Evolutionary conservation across 2,888 invertebrate genomes (phyloP).

Genomic region (Drosophila anceps): DNA sequence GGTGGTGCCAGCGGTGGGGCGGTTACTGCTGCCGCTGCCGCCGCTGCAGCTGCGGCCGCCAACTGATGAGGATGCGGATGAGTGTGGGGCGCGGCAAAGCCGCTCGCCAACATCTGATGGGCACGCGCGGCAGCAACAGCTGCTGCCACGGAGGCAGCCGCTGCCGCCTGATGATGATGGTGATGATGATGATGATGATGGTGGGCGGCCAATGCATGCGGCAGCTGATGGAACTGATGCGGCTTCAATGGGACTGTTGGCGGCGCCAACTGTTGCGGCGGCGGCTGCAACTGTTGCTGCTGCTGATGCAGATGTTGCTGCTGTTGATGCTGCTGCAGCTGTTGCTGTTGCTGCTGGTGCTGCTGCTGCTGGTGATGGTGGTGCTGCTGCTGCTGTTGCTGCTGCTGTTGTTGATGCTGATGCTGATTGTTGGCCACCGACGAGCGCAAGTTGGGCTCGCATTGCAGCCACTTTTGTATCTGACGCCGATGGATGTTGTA

Average conservation of each 20-base stretch:
- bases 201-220: conserved; percentile 55
- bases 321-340: conserved; percentile 32
- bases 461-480: conserved; percentile 96
- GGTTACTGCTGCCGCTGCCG: conserved; percentile 21
- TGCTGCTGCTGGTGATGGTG: conserved; percentile 37
- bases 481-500: conserved; percentile 95
- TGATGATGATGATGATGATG: conserved; percentile 37
- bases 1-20: conserved; percentile 16
- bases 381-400: conserved; percentile 57
- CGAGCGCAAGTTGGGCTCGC: conserved; percentile 91
- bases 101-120: conserved; percentile 50
- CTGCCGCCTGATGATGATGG: conserved; percentile 41
- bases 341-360: conserved; percentile 35
- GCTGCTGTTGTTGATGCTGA: conserved; percentile 76
- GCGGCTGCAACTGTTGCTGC: conserved; percentile 31
- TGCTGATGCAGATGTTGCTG: conserved; percentile 43
- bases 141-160: conserved; percentile 52
- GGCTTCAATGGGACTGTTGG: conserved; percentile 45
- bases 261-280: conserved; percentile 34
- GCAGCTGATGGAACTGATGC: conserved; percentile 62
- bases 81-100: conserved; percentile 40
- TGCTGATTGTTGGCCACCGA: conserved; percentile 87
- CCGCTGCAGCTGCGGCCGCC: conserved; percentile 19
- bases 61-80: conserved; percentile 43
- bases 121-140: conserved; percentile 57